Evolutionary conservation across 2,888 invertebrate species (phyloP).

Genomic region (Melangyna quadrimaculata): DNA sequence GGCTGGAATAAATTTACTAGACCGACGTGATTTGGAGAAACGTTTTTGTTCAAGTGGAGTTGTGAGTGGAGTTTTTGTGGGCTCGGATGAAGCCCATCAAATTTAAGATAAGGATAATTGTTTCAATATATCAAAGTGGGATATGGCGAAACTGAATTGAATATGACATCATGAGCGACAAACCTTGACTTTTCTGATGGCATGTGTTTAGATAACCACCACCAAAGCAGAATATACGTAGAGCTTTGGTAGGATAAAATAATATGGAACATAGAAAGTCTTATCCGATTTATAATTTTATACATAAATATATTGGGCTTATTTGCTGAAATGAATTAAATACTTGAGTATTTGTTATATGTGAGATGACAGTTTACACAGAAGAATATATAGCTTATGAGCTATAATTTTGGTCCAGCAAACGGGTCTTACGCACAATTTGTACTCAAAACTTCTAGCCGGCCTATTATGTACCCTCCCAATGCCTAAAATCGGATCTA

Average conservation of each 20-base stretch:
- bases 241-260: background rate
- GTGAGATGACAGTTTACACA: too few species aligned
- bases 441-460: too few species aligned
- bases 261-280: background rate
- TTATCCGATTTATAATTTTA: background rate
- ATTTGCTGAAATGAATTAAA: too few species aligned
- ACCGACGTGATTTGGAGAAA: slow-evolving; percentile 19
- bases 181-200: background rate
- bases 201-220: background rate
- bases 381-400: too few species aligned
- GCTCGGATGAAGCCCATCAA: background rate
- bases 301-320: too few species aligned
- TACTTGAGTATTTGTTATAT: too few species aligned
- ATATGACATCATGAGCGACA: background rate
- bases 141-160: background rate
- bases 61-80: background rate
- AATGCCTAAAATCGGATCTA: too few species aligned
- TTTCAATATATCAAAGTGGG: background rate
- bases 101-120: slow-evolving; percentile 24
- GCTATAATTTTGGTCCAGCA: too few species aligned
- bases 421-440: too few species aligned
- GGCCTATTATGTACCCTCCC: too few species aligned
- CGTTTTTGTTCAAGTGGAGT: slow-evolving; percentile 32
- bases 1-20: slow-evolving; percentile 38
- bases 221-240: background rate